Conservation (phyloP, 2,888 invertebrate species). For the Tineola bisselliella region DNA sequence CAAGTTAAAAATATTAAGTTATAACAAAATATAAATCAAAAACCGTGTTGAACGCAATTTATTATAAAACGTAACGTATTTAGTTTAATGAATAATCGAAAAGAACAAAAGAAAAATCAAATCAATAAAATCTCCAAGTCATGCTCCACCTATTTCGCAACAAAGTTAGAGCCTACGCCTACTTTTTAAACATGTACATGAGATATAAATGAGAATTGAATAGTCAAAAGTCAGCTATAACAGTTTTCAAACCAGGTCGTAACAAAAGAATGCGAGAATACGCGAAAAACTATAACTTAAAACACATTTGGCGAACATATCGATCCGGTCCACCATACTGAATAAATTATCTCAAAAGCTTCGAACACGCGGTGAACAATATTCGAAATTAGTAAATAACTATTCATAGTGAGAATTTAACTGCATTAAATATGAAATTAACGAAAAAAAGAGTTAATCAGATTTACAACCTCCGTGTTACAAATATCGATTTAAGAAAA, state of each 20-base stretch:
- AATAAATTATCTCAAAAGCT: slow-evolving; percentile 3
- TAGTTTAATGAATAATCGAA: not conserved
- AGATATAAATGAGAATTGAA: not conserved
- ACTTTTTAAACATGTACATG: not conserved
- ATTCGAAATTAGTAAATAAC: not conserved
- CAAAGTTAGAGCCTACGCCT: not conserved
- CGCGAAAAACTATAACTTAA: not conserved
- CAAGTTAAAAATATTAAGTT: no score
- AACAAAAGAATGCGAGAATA: not conserved
- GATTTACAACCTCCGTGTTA: not conserved
- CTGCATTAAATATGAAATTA: not conserved
- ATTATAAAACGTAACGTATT: not conserved
- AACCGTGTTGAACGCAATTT: not conserved
- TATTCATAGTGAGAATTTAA: not conserved
- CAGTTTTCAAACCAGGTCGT: not conserved
- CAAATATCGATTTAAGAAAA: not conserved
- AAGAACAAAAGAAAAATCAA: not conserved
- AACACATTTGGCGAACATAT: slow-evolving; percentile 1
- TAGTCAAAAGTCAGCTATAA: not conserved
- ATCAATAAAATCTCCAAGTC: not conserved
- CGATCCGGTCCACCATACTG: slow-evolving; percentile 3
- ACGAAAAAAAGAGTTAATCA: not conserved
- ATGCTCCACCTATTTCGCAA: not conserved
- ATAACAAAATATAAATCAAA: no score
- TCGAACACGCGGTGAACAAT: not conserved